These are phyloP conservation scores for Silurus aristotelis DNA, from an alignment of 2,797 vertebrate species.

Conservation along the genomic window DNA sequence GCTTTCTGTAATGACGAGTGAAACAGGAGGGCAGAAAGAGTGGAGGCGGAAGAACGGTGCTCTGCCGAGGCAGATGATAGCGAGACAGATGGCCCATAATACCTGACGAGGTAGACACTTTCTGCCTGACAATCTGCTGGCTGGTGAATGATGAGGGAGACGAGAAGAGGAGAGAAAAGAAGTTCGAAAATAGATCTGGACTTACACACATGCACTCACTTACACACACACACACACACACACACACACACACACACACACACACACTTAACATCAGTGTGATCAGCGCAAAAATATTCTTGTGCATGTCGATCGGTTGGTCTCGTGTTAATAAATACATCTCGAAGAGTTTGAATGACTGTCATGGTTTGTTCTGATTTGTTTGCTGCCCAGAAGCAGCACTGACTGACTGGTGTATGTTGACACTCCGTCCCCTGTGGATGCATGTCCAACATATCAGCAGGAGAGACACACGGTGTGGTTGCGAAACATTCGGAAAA, in stretches of 20 bases:
- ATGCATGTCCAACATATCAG: slow-evolving; percentile 35
- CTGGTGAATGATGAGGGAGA: slow-evolving; percentile 40
- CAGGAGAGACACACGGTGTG: slow-evolving; percentile 25
- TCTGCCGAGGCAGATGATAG: slow-evolving; percentile 61
- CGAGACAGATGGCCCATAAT: slow-evolving; percentile 45
- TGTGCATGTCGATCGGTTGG: neutral
- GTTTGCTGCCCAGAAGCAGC: neutral
- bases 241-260: neutral
- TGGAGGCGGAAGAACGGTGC: slow-evolving; percentile 9
- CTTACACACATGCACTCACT: neutral
- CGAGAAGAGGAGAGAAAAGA: slow-evolving; percentile 8
- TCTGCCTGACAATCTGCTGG: slow-evolving; percentile 48
- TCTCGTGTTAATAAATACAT: neutral
- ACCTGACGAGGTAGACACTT: slow-evolving; percentile 46
- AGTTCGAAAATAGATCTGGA: slow-evolving; percentile 7
- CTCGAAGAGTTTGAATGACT: neutral
- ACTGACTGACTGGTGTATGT: slow-evolving; percentile 21
- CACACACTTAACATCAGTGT: neutral
- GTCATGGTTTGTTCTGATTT: neutral
- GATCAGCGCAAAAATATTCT: neutral
- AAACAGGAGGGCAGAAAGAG: slow-evolving; percentile 30
- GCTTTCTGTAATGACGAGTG: slow-evolving; percentile 50
- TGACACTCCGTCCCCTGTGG: slow-evolving; percentile 39
- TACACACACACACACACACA: neutral
- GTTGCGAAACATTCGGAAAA: slow-evolving; percentile 3